Evolutionary conservation across 2,888 invertebrate species (phyloP).

Genomic region (Spilarctia lutea): DNA sequence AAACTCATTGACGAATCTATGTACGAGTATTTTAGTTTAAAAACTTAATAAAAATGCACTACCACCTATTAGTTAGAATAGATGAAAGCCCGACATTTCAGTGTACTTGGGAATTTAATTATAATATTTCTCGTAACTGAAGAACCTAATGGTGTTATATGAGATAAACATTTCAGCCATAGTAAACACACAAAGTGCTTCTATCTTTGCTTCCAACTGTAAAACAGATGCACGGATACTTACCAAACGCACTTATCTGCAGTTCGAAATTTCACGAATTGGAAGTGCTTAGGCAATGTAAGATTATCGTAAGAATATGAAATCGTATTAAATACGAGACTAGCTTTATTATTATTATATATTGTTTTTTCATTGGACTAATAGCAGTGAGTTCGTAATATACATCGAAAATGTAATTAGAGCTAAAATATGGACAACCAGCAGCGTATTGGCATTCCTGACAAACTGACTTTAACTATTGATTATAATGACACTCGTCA

Average conservation of each 20-base stretch:
- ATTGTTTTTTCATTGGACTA: too few species aligned
- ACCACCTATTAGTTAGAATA: too few species aligned
- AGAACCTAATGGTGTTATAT: constrained; percentile 32
- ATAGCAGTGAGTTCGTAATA: not conserved
- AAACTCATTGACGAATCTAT: too few species aligned
- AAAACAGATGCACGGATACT: constrained; percentile 40
- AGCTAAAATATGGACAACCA: too few species aligned
- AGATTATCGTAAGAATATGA: not conserved
- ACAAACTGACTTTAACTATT: not conserved
- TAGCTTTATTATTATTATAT: not conserved
- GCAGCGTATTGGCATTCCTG: not conserved
- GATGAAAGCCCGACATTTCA: not conserved
- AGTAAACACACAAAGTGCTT: constrained; percentile 44
- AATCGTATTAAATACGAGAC: not conserved
- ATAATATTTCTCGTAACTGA: constrained; percentile 6
- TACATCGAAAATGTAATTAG: too few species aligned
- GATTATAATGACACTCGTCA: not conserved
- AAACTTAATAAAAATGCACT: not conserved
- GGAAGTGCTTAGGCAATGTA: not conserved
- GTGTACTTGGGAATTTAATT: not conserved
- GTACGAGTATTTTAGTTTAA: not conserved
- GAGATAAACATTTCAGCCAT: constrained; percentile 40
- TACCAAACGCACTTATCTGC: constrained; percentile 30
- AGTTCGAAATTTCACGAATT: constrained; percentile 3
- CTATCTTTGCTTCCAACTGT: constrained; percentile 33